phyloP scores from a whole-genome alignment of 1,140 invertebrate genomes.

The Plectus sambesii region DNA sequence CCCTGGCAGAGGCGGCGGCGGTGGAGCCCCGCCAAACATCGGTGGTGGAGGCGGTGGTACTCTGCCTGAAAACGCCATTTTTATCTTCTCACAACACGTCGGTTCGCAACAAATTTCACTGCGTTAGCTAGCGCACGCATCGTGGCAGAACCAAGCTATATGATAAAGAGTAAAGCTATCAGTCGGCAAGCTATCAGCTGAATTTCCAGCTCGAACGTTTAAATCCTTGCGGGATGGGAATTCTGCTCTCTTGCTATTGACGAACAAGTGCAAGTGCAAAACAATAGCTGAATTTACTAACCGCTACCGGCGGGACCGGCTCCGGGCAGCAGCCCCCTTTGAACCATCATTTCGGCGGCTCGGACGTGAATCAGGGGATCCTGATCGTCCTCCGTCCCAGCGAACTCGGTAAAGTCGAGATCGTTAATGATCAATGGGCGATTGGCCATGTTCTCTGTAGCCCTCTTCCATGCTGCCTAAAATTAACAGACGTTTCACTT shows the following conservation, averaged over 20 bases:
- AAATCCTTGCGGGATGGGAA: too few species aligned
- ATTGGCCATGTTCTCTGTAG: conserved; percentile 62
- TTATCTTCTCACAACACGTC: too few species aligned
- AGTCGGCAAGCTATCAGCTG: conserved; percentile 45
- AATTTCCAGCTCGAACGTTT: too few species aligned
- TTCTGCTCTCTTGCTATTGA: too few species aligned
- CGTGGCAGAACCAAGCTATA: conserved; percentile 1
- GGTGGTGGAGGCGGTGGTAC: conserved; percentile 41
- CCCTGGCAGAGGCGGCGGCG: conserved; percentile 48
- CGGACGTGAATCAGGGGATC: conserved; percentile 39
- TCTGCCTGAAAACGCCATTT: too few species aligned
- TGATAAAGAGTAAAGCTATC: too few species aligned
- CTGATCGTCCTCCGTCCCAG: conserved; percentile 52
- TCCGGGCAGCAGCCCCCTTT: conserved; percentile 37
- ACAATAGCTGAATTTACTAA: conserved; percentile 60
- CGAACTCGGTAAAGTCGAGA: conserved; percentile 85
- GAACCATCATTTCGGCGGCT: conserved; percentile 31
- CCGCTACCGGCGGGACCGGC: conserved; percentile 23
- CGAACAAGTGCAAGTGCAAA: too few species aligned
- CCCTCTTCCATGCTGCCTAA: conserved; percentile 75
- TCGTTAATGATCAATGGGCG: conserved; percentile 79
- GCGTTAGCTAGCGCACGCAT: background rate
- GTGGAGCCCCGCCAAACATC: conserved; percentile 32
- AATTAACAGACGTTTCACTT: too few species aligned
- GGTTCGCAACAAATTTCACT: too few species aligned